Evolutionary conservation across 1,140 invertebrate species (phyloP), one percentile per base, ranked within the genome.

Genomic region (Aphaenogaster floridana): DNA sequence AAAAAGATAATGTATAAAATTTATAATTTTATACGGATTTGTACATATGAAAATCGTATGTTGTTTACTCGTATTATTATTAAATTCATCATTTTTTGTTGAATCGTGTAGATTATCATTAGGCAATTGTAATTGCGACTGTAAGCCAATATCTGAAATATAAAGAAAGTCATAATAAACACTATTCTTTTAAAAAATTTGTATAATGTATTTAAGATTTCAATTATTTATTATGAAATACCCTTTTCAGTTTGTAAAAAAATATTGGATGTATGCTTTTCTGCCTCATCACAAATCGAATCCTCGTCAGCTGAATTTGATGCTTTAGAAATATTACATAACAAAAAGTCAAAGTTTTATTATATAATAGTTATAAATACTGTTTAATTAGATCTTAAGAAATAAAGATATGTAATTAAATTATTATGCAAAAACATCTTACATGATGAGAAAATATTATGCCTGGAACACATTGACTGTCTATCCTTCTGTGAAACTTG

Each of bases 151-250:
- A 61, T 61, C 57, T 61, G 28, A 61, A 61, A 61, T 61, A 61
- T 61, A 11, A 59, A 59, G 6, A 21, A 59, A 59, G n/a, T 59
- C 54, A 59, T 59, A 59, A 59, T 59, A 59, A 7, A 59, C 9
- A 6, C 54, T 59, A 59, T 59, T 59, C n/a, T 59, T 59, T n/a
- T n/a, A 59, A 59, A 59, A 59, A n/a, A n/a, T 59, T 59, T 59
- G 28, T 59, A 59, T 59, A 59, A 21, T 21, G 6, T 59, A 59
- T 59, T 59, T 59, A 59, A 59, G 17, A 59, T 59, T 59, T 59
- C n/a, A 59, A 48, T 48, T 50, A 61, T 61, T 28, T 61, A 61
- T 21, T 61, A 61, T 61, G 28, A 21, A 61, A 61, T 61, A 61
- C 21, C 9, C 8, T 61, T 61, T 61, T 61, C 21, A 11, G 57